Base-by-base conservation (phyloP, 2,113 vertebrate genomes). In the Galbula dea region DNA sequence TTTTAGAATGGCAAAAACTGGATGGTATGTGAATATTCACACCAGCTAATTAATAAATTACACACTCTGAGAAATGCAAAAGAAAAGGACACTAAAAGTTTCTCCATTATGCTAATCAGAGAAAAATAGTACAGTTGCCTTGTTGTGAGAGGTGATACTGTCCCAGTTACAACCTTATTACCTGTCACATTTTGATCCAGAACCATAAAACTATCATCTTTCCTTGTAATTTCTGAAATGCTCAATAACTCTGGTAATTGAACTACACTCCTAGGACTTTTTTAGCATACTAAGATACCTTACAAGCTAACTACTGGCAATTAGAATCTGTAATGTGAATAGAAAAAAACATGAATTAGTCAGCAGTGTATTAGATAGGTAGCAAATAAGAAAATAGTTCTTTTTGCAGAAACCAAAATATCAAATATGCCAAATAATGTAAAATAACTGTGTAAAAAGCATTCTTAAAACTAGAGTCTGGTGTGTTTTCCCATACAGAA, bases 271-370 rank as follows among this genome's bases (percentile, higher is more conserved):
- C 93, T 90, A 93, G 90, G 87, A 65, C 65, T 91, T 69, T 79
- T 94, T 95, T 45, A 46, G 82, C 86, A 86, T 78, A 76, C 97
- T 96, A 90, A 95, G 91, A 95, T 61, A 91, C 57, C 46, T 94
- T 88, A 95, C 79, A 84, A 96, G 77, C 76, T 97, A 96, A 94
- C 91, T 88, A 95, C 90, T 93, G 82, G 86, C 95, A 97, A 97
- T 97, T 97, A 95, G 97, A 97, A 96, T 92, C 82, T 94, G 71
- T 81, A 95, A 96, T 54, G 43, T 91, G 82, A 97, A 92, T 89
- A 96, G 79, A 83, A 92, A 97, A 97, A 96, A 86, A 78, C 73
- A 93, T 89, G 32, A 96, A 97, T 96, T 97, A 95, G 96, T 97
- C 94, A 86, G 15, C 19, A 95, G 54, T 52, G 85, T 92, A 95